These are phyloP conservation scores for Myotis davidii DNA, from an alignment of 2,113 vertebrate genomes.

Conservation along the genomic window DNA sequence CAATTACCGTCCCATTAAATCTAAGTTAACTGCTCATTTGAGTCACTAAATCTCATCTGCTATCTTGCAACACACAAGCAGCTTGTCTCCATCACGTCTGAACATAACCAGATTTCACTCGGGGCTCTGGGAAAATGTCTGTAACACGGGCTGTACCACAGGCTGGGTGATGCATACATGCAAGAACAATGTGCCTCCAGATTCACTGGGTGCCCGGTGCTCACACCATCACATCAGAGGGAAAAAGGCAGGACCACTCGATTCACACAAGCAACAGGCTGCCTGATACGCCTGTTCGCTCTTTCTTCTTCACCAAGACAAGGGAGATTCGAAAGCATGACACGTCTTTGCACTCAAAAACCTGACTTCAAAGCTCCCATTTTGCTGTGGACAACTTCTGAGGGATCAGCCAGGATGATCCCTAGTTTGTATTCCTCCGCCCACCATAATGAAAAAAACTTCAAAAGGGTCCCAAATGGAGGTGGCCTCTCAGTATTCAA, in stretches of 20 bases:
- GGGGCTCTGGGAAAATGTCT: constrained; percentile 75
- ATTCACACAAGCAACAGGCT: neutral
- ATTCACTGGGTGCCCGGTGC: neutral
- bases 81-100: constrained; percentile 62
- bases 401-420: neutral
- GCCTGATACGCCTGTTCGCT: neutral
- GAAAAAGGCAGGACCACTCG: neutral
- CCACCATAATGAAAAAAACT: constrained; percentile 39
- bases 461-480: constrained; percentile 47
- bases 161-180: neutral
- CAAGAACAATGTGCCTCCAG: neutral
- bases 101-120: constrained; percentile 72
- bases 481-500: constrained; percentile 56
- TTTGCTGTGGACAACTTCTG: constrained; percentile 22
- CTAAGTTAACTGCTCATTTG: constrained; percentile 73
- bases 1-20: constrained; percentile 72
- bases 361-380: neutral
- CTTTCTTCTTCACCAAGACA: neutral
- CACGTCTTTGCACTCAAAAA: neutral
- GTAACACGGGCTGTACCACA: constrained; percentile 45
- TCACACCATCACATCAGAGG: neutral
- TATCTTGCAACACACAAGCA: constrained; percentile 71
- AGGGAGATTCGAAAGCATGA: neutral
- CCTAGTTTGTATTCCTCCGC: neutral
- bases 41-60: constrained; percentile 73